These are phyloP conservation scores for Scolopax rusticola DNA, from an alignment of 2,797 vertebrate genomes.

Conservation along the genomic window DNA sequence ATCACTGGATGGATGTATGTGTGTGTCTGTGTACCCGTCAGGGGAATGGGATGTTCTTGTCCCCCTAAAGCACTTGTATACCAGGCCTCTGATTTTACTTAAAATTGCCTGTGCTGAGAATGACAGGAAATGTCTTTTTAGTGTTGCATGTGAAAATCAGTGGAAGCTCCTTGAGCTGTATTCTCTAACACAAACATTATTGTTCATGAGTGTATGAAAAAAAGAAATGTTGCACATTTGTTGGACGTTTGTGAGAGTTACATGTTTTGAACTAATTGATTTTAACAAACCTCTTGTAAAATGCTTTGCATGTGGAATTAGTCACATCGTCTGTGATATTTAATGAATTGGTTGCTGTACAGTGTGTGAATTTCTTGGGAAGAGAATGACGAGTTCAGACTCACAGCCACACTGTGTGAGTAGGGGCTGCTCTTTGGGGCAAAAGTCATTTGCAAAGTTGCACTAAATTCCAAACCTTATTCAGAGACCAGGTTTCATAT, in stretches of 20 bases:
- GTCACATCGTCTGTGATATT: not conserved
- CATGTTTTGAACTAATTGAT: not conserved
- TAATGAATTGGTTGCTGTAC: not conserved
- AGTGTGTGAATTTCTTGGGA: not conserved
- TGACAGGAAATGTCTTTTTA: not conserved
- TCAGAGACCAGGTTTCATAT: not conserved
- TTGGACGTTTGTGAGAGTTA: not conserved
- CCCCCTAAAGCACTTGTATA: not conserved
- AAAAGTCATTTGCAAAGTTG: not conserved
- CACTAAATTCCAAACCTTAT: not conserved
- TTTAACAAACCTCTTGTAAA: not conserved
- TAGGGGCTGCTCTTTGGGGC: not conserved
- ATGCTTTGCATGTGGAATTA: not conserved
- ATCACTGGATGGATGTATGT: not conserved
- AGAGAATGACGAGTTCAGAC: not conserved
- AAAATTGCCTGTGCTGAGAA: not conserved
- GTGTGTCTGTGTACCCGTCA: not conserved
- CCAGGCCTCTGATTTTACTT: not conserved
- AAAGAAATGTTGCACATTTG: not conserved
- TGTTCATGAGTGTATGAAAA: not conserved
- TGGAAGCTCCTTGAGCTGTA: not conserved
- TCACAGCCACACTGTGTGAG: accelerated
- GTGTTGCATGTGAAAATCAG: not conserved
- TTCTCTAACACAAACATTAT: not conserved
- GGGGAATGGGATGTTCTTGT: not conserved